Conservation (phyloP, 2,888 invertebrate species). For the Steromphala cineraria region DNA sequence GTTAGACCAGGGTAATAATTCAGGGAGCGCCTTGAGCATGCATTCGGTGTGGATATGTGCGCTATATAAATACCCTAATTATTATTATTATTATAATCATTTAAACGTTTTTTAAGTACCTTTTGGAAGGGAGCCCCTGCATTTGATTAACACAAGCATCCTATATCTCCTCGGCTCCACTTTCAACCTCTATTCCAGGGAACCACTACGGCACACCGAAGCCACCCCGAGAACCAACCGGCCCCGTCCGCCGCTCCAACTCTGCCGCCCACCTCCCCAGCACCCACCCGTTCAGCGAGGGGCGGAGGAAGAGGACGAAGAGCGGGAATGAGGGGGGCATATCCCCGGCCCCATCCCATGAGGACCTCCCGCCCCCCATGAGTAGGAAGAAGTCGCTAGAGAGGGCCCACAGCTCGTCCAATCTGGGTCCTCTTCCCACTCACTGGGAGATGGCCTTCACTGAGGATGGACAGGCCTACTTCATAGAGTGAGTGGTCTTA, state of each 20-base stretch:
- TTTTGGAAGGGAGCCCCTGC: no score
- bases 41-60: no score
- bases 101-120: no score
- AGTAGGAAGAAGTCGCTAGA: slow-evolving; percentile 67
- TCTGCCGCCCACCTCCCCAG: slow-evolving; percentile 76
- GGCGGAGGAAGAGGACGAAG: slow-evolving; percentile 77
- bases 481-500: slow-evolving; percentile 83
- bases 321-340: slow-evolving; percentile 79
- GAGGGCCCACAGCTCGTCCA: slow-evolving; percentile 60
- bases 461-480: slow-evolving; percentile 96
- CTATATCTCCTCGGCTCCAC: no score
- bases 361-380: slow-evolving; percentile 48
- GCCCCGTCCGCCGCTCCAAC: slow-evolving; percentile 65
- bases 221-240: slow-evolving; percentile 75
- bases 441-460: slow-evolving; percentile 99
- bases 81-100: no score
- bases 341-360: slow-evolving; percentile 50
- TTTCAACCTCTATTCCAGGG: slow-evolving; percentile 73
- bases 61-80: no score
- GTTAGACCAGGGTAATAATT: no score
- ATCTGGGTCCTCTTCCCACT: slow-evolving; percentile 90
- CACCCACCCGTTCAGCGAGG: slow-evolving; percentile 78
- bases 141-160: no score
- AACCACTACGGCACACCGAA: slow-evolving; percentile 81
- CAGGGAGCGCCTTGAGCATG: no score